These are phyloP conservation scores for Arenaria interpres DNA, from an alignment of 2,113 vertebrate species.

Conservation along the genomic window DNA sequence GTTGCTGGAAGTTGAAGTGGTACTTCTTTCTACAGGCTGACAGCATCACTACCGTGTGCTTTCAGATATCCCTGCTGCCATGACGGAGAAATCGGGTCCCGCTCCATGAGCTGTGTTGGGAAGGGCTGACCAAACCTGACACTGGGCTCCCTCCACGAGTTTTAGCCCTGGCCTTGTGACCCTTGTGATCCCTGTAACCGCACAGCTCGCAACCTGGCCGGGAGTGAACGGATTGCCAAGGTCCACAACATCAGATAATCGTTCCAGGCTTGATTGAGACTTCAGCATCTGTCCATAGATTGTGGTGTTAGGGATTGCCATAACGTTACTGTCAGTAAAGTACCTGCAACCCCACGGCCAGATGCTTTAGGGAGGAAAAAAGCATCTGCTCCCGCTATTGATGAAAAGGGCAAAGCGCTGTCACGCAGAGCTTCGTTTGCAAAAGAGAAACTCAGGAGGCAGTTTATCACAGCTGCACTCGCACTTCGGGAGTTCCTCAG, in stretches of 20 bases:
- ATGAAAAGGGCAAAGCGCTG: not conserved
- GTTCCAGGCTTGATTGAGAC: not conserved
- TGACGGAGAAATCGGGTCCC: not conserved
- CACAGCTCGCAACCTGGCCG: not conserved
- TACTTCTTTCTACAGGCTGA: not conserved
- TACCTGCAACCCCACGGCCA: fast-evolving
- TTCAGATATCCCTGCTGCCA: not conserved
- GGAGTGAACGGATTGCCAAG: not conserved
- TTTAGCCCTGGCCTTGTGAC: not conserved
- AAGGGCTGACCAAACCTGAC: not conserved
- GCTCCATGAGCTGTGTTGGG: not conserved
- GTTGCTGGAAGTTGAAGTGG: not conserved
- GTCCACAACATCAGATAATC: not conserved
- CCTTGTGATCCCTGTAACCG: not conserved
- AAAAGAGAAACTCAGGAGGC: not conserved
- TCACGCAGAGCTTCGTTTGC: not conserved
- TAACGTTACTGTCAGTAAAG: not conserved
- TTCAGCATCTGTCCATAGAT: not conserved
- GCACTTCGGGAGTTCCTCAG: not conserved
- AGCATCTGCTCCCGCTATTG: not conserved
- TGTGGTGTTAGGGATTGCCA: not conserved
- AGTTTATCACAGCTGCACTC: not conserved
- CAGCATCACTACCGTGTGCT: not conserved
- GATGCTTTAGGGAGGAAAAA: not conserved
- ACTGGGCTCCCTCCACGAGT: not conserved